Conservation (phyloP, 2,888 invertebrate species). For the Alloplasta piceator region DNA sequence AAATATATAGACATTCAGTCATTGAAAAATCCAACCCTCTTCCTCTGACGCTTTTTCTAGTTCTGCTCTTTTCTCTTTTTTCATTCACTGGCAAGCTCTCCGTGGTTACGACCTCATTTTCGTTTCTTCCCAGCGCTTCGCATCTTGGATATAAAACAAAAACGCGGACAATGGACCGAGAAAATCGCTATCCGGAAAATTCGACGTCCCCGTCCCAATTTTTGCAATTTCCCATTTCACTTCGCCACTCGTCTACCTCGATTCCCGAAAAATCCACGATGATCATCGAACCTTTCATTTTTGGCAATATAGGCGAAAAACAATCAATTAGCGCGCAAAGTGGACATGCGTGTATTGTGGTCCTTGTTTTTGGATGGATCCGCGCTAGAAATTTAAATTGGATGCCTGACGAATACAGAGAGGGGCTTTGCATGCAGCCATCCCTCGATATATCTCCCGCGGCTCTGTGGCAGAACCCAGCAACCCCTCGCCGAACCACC, state of each 20-base stretch:
- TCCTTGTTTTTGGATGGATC: conserved; percentile 8
- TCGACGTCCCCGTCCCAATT: conserved; percentile 22
- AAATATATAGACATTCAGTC: conserved; percentile 8
- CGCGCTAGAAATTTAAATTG: conserved; percentile 42
- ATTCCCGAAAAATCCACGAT: background rate
- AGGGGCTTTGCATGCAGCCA: conserved; percentile 26
- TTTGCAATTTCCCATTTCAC: background rate
- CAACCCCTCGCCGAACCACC: conserved; percentile 38
- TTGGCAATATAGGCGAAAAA: background rate
- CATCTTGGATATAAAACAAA: conserved; percentile 18
- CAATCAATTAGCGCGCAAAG: conserved; percentile 34
- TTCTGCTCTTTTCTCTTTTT: background rate
- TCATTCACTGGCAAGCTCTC: conserved; percentile 43
- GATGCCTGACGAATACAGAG: conserved; percentile 11
- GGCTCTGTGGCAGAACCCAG: conserved; percentile 13
- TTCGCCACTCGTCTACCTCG: background rate
- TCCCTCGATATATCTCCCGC: conserved; percentile 12
- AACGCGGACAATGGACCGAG: conserved; percentile 42
- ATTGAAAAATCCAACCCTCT: conserved; percentile 43
- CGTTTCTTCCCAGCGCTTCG: conserved; percentile 26
- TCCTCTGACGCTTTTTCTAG: background rate
- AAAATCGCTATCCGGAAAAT: background rate
- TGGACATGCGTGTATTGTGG: conserved; percentile 6
- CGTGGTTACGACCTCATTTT: conserved; percentile 47
- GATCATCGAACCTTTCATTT: conserved; percentile 1